Percentiles rank a stretch among this genome's conserved stretches.
Conservation (phyloP, 2,888 invertebrate species). For the Diploptera punctata region DNA sequence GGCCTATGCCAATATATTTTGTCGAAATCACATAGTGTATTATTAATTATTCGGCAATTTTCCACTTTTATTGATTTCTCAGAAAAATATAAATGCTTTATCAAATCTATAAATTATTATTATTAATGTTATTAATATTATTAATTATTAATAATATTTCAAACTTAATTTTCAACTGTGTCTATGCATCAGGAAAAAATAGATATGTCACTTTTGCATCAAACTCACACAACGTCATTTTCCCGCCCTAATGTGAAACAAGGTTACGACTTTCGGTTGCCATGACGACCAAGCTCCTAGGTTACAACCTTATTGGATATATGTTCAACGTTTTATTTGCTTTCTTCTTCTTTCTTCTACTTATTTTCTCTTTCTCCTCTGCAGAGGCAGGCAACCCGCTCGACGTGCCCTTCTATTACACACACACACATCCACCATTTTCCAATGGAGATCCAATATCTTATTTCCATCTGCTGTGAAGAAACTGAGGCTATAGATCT, state of each 20-base stretch:
- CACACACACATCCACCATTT: conserved; percentile 29
- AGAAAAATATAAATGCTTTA: too few relatives aligned
- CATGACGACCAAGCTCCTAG: conserved; percentile 38
- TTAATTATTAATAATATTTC: too few relatives aligned
- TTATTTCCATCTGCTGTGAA: conserved; percentile 13
- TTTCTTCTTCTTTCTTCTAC: conserved; percentile 19
- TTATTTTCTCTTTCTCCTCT: not conserved
- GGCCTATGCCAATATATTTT: too few relatives aligned
- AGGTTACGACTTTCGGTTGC: conserved; percentile 39
- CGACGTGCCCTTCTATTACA: not conserved
- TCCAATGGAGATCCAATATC: conserved; percentile 29
- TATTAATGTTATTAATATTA: too few relatives aligned
- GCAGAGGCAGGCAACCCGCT: not conserved
- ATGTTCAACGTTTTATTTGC: conserved; percentile 41
- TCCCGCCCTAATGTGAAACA: conserved; percentile 40
- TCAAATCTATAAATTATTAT: too few relatives aligned
- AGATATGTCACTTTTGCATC: not conserved
- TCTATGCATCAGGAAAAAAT: too few relatives aligned
- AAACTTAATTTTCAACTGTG: too few relatives aligned
- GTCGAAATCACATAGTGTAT: too few relatives aligned
- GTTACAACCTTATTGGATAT: conserved; percentile 43
- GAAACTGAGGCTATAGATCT: not conserved
- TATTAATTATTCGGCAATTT: too few relatives aligned
- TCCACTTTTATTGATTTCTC: too few relatives aligned
- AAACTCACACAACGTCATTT: conserved; percentile 21